Conservation (phyloP, 2,113 vertebrate species). For the Gavia stellata region DNA sequence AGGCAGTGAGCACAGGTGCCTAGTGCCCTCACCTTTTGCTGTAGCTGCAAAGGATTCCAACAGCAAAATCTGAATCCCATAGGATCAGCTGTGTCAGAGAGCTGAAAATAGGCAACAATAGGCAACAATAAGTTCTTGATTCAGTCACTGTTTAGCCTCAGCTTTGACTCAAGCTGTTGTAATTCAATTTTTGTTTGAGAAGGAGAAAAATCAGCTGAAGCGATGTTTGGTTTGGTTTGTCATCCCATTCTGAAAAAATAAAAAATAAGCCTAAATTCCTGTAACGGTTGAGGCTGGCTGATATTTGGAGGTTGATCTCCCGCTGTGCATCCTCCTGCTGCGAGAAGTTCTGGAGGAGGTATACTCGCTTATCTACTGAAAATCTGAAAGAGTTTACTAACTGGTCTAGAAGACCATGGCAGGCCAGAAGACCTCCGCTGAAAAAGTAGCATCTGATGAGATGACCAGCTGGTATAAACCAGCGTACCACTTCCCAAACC, state of each 20-base stretch:
- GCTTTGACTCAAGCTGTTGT: neutral
- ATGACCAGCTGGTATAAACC: neutral
- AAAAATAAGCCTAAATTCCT: neutral
- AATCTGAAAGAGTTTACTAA: neutral
- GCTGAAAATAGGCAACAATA: neutral
- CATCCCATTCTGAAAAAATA: neutral
- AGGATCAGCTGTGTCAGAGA: neutral
- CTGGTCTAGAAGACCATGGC: neutral
- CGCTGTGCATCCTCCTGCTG: neutral
- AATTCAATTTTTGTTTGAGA: neutral
- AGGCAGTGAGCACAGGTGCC: neutral
- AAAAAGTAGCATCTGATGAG: neutral
- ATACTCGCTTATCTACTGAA: neutral
- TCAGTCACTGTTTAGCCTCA: neutral
- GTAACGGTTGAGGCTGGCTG: neutral
- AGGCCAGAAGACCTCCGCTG: neutral
- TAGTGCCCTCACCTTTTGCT: neutral
- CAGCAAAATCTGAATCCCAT: neutral
- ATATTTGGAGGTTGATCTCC: neutral
- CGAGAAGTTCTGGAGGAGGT: neutral
- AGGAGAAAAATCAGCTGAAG: neutral
- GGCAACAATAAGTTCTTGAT: neutral
- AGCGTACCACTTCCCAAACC: neutral
- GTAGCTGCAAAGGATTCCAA: neutral
- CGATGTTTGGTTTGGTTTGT: neutral